Percentiles rank a stretch among this genome's conserved stretches.
These are phyloP conservation scores for Forbesichthys papilliferus DNA, from an alignment of 2,113 vertebrate species.

Conservation along the genomic window DNA sequence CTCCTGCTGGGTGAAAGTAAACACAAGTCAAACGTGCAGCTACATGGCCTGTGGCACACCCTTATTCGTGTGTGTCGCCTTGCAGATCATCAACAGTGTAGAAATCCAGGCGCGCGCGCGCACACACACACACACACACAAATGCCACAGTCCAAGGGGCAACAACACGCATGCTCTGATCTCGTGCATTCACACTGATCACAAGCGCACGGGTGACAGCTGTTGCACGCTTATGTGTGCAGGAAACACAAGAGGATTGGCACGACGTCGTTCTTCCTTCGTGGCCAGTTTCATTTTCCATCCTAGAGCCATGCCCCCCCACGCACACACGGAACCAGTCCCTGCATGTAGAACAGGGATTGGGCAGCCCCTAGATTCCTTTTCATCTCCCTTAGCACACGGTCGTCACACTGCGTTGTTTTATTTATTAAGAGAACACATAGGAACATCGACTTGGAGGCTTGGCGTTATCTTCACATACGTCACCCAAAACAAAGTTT, in stretches of 20 bases:
- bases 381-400: too few species aligned
- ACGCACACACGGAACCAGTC: not conserved
- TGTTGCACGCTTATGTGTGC: slow-evolving; percentile 28
- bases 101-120: not conserved
- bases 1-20: not conserved
- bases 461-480: not conserved
- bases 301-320: too few species aligned
- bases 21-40: not conserved
- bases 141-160: slow-evolving; percentile 2
- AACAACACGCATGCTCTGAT: slow-evolving; percentile 17
- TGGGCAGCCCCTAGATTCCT: too few species aligned
- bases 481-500: not conserved
- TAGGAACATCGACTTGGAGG: too few species aligned
- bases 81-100: not conserved
- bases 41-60: not conserved
- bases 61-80: not conserved
- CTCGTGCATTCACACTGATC: slow-evolving; percentile 31
- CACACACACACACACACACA: not conserved
- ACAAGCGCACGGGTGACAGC: slow-evolving; percentile 21
- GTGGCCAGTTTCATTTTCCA: slow-evolving; percentile 15
- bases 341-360: not conserved
- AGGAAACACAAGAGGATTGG: not conserved
- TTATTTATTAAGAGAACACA: too few species aligned
- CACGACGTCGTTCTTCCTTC: not conserved
- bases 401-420: too few species aligned